A percentile compares a stretch with the other conserved stretches of the same genome.
Evolutionary conservation across 1,140 invertebrate genomes (phyloP).

Genomic region (Microplitis mediator): DNA sequence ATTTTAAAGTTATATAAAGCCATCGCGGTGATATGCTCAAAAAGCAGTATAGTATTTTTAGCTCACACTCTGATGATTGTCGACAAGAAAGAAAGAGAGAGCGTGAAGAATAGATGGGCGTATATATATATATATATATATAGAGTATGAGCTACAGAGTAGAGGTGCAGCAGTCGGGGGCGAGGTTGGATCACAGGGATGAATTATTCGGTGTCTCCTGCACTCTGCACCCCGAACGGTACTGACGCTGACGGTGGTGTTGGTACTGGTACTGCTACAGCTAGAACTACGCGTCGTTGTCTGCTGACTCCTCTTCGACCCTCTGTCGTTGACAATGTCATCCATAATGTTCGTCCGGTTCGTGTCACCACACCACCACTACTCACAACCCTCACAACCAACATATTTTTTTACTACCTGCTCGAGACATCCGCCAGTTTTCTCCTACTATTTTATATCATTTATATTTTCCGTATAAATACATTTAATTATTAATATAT

Average conservation of each 20-base stretch:
- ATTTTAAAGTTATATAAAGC: too few species aligned
- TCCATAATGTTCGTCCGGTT: slow-evolving; percentile 44
- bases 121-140: too few species aligned
- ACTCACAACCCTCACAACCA: neutral
- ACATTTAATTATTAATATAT: too few species aligned
- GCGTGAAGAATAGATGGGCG: too few species aligned
- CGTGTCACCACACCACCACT: neutral
- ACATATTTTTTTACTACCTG: too few species aligned
- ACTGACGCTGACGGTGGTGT: slow-evolving; percentile 37
- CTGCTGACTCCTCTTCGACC: slow-evolving; percentile 37
- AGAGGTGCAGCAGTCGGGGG: neutral
- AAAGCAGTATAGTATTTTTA: too few species aligned
- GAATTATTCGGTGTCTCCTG: slow-evolving; percentile 58
- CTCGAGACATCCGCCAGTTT: too few species aligned
- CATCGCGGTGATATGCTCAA: too few species aligned
- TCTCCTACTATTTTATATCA: neutral
- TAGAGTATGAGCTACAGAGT: neutral
- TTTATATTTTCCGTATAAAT: too few species aligned
- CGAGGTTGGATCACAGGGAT: slow-evolving; percentile 37
- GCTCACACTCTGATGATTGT: too few species aligned
- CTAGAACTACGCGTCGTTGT: slow-evolving; percentile 27
- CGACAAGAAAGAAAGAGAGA: too few species aligned
- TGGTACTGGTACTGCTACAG: too few species aligned
- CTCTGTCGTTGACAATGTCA: slow-evolving; percentile 50
- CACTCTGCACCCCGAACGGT: slow-evolving; percentile 45